These are phyloP conservation scores for Uria lomvia DNA, from an alignment of 2,113 vertebrate genomes.

Conservation along the genomic window DNA sequence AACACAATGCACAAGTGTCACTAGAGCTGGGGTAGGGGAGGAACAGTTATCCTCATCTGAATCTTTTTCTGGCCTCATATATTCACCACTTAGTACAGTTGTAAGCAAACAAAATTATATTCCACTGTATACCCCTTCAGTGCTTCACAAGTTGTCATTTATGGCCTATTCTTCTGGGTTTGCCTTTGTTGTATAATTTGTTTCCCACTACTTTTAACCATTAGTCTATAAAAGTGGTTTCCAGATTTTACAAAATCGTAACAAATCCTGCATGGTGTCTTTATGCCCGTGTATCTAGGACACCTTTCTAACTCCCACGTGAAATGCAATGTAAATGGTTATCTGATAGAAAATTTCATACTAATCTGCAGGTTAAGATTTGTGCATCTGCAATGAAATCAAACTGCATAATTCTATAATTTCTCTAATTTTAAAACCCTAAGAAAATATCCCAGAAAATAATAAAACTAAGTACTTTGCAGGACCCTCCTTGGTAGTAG, in stretches of 20 bases:
- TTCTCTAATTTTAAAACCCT: not conserved
- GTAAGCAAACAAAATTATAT: not conserved
- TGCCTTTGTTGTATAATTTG: not conserved
- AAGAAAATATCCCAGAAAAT: not conserved
- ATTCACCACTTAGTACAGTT: not conserved
- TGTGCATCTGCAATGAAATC: not conserved
- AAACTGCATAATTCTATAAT: not conserved
- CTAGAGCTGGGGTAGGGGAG: not conserved
- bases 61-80: not conserved
- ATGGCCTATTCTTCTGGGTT: too few relatives aligned
- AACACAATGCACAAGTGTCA: not conserved
- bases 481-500: not conserved
- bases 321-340: not conserved
- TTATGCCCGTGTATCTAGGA: not conserved
- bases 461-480: not conserved
- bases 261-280: not conserved
- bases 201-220: not conserved
- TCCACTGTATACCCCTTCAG: not conserved
- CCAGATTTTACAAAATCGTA: not conserved
- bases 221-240: not conserved
- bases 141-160: not conserved
- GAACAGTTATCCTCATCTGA: not conserved
- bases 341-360: not conserved
- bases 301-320: not conserved
- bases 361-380: not conserved